These are phyloP conservation scores for Macheiramphus alcinus DNA, from an alignment of 2,113 vertebrate genomes.

Conservation along the genomic window DNA sequence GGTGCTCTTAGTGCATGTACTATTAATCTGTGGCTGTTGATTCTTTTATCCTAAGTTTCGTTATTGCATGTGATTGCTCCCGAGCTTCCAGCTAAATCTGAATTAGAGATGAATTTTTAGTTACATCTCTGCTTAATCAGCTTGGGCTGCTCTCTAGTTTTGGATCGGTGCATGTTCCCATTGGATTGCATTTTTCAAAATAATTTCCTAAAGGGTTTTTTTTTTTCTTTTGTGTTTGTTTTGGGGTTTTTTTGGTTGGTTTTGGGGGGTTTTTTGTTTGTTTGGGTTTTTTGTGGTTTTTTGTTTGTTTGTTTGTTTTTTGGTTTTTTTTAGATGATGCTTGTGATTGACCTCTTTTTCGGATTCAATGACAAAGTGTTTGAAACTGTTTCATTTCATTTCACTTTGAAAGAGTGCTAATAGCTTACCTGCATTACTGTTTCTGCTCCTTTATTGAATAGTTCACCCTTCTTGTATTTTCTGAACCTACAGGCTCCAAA, in stretches of 20 bases:
- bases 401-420: not conserved
- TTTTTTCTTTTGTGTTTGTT: too few species aligned
- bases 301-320: not conserved
- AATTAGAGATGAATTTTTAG: not conserved
- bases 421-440: not conserved
- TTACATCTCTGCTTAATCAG: not conserved
- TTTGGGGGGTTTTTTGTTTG: too few species aligned
- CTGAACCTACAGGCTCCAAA: not conserved
- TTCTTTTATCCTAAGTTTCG: not conserved
- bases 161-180: not conserved
- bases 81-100: not conserved
- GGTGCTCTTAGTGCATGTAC: not conserved
- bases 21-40: not conserved
- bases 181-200: not conserved
- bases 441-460: not conserved
- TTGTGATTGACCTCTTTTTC: not conserved
- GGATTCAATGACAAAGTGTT: not conserved
- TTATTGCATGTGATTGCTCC: not conserved
- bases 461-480: not conserved
- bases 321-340: not conserved
- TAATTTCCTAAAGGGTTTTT: not conserved
- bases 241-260: too few species aligned
- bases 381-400: accelerated
- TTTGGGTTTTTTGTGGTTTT: not conserved
- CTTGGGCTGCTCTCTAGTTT: not conserved